These are phyloP conservation scores for Nothura maculosa DNA, from an alignment of 2,797 vertebrate species.

Conservation along the genomic window DNA sequence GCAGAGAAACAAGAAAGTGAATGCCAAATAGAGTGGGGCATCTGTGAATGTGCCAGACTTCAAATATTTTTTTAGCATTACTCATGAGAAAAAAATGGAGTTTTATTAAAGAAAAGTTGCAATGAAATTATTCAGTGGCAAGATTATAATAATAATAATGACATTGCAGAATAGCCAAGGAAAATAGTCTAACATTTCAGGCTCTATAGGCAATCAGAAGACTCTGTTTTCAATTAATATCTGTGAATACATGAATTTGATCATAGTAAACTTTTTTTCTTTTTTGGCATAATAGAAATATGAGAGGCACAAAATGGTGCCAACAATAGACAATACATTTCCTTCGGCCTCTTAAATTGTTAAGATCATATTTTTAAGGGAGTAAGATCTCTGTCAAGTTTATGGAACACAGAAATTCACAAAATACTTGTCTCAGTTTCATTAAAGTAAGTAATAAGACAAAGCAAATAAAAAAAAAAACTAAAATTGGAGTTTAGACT, in stretches of 20 bases:
- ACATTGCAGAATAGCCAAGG: not conserved
- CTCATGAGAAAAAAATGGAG: not conserved
- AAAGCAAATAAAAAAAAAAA: not conserved
- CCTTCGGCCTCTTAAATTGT: not conserved
- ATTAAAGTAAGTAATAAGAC: not conserved
- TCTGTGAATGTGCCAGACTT: conserved; percentile 1
- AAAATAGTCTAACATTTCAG: not conserved
- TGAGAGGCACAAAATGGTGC: not conserved
- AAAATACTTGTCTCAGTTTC: not conserved
- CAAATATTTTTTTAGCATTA: not conserved
- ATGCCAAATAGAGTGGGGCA: not conserved
- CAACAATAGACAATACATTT: not conserved
- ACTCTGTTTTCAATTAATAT: not conserved
- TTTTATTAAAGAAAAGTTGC: not conserved
- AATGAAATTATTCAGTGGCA: not conserved
- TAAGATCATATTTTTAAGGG: not conserved
- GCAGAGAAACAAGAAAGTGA: not conserved
- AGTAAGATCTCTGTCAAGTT: not conserved
- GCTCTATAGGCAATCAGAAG: not conserved
- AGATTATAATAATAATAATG: not conserved
- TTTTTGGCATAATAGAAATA: not conserved
- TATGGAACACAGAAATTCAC: not conserved
- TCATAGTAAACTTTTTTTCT: not conserved
- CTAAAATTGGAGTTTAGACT: not conserved
- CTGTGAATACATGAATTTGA: not conserved